These are phyloP conservation scores for Bombus haemorrhoidalis DNA, from an alignment of 1,140 invertebrate genomes.

Conservation along the genomic window DNA sequence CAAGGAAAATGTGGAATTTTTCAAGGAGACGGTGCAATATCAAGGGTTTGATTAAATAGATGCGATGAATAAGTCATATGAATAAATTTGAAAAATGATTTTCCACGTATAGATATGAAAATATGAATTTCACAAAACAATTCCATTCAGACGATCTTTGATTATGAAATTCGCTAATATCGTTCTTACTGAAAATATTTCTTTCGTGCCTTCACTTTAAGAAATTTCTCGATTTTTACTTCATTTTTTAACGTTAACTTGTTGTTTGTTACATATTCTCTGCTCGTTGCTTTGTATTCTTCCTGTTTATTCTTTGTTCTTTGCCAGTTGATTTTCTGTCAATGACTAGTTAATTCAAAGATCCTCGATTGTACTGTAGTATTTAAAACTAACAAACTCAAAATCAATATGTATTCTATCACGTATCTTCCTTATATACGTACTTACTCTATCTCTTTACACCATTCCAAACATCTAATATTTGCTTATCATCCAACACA, in stretches of 20 bases:
- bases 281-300: neutral
- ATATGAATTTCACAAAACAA: neutral
- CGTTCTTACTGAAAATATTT: neutral
- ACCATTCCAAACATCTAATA: neutral
- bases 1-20: neutral
- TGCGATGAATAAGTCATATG: neutral
- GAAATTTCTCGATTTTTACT: neutral
- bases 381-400: no score
- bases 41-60: neutral
- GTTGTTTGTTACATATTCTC: neutral
- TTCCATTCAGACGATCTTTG: no score
- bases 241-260: neutral
- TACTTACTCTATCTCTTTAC: neutral
- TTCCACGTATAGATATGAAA: neutral
- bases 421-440: neutral
- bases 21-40: neutral
- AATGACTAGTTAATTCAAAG: neutral
- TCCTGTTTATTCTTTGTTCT: no score
- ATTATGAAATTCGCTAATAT: no score
- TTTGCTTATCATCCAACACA: slow-evolving; percentile 9
- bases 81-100: neutral
- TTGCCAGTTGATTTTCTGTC: neutral
- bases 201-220: neutral
- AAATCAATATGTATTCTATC: slow-evolving; percentile 1
- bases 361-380: neutral